Evolutionary conservation across 2,113 vertebrate species (phyloP).

Genomic region (Phaethon lepturus): DNA sequence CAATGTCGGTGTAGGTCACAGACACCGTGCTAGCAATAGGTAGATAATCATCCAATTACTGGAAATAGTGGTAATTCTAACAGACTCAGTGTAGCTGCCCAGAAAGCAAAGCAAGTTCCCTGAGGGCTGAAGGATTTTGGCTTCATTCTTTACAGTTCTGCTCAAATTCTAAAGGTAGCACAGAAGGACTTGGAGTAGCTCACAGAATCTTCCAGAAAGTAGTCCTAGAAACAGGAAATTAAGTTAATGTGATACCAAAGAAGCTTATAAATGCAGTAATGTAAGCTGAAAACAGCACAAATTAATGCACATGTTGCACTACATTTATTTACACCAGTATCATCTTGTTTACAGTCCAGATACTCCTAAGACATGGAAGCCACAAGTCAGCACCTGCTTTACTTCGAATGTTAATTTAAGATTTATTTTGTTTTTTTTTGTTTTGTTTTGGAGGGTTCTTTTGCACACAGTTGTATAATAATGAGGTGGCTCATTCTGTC

Average conservation of each 20-base stretch:
- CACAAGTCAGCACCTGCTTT: neutral
- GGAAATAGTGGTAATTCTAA: neutral
- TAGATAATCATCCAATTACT: neutral
- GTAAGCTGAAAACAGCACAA: neutral
- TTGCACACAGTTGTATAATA: neutral
- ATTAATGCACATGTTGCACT: neutral
- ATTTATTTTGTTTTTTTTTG: too few species aligned
- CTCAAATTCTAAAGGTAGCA: neutral
- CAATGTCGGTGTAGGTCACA: neutral
- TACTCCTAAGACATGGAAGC: neutral
- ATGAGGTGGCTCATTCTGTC: neutral
- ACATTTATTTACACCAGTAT: neutral
- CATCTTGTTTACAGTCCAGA: neutral
- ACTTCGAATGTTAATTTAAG: neutral
- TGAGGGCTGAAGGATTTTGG: neutral
- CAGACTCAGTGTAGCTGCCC: neutral
- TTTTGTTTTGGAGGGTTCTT: too few species aligned
- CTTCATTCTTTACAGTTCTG: neutral
- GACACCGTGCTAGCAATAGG: neutral
- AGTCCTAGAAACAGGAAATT: neutral
- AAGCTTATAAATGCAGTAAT: neutral
- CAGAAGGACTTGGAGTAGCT: neutral
- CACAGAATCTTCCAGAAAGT: neutral
- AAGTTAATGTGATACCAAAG: neutral
- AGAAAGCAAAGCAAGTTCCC: neutral